A percentile compares a stretch with the other conserved stretches of the same genome.
Conservation (phyloP, 2,113 vertebrate species). For the Mesoclemmys tuberculata region DNA sequence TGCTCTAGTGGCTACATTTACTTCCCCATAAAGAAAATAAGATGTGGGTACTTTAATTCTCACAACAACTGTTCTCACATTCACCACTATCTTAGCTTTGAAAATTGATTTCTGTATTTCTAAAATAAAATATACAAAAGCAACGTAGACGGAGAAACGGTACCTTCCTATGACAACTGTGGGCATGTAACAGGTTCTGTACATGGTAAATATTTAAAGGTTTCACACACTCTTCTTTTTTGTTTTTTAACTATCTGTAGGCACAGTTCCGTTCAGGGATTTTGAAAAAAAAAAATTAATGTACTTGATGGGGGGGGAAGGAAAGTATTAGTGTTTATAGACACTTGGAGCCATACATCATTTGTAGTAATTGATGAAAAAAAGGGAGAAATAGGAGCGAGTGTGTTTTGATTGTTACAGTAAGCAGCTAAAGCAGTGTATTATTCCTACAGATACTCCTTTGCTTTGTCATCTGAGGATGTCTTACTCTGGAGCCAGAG, state of each 20-base stretch:
- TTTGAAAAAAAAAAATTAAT: no score
- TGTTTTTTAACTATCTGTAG: not conserved
- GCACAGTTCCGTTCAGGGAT: not conserved
- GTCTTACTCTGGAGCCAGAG: not conserved
- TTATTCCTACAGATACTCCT: not conserved
- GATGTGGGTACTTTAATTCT: not conserved
- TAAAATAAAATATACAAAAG: not conserved
- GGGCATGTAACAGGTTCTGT: not conserved
- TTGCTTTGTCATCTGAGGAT: not conserved
- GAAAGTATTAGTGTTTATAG: constrained; percentile 6
- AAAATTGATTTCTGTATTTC: not conserved
- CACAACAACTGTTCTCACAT: not conserved
- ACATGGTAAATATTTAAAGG: not conserved
- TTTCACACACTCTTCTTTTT: not conserved
- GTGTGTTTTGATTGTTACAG: not conserved
- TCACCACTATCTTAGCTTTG: not conserved
- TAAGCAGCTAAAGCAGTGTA: not conserved
- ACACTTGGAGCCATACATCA: not conserved
- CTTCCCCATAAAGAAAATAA: not conserved
- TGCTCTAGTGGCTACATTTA: not conserved
- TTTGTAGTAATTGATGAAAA: not conserved
- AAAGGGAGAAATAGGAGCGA: not conserved
- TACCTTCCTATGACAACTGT: not conserved
- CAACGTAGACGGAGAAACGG: not conserved
- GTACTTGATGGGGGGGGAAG: not conserved